Base-by-base conservation (phyloP, 2,113 vertebrate genomes). In the Pterocles burchelli region DNA sequence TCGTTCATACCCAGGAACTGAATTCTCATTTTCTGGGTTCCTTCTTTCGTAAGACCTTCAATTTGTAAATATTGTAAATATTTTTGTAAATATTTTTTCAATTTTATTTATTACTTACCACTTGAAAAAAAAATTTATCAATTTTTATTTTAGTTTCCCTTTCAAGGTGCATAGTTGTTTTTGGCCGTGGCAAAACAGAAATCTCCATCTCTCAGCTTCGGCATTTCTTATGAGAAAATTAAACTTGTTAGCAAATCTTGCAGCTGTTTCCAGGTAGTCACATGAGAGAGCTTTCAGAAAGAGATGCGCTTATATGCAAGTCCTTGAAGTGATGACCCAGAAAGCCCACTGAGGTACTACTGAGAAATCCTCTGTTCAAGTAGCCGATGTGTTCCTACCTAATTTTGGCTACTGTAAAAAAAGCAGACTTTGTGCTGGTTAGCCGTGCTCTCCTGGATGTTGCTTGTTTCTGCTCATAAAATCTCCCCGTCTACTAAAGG, bases 121-220 rank as follows among this genome's bases (percentile, higher is more conserved):
- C 15, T 34, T 67, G n/a, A 80, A 85, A 65, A 13, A 13, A 61
- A 80, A 48, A 49, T 5, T 21, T 16, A 26, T 0, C 9, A 6
- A 4, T 52, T 91, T 72, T 80, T 65, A 24, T 63, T 95, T 70
- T 52, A 20, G 59, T 71, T 90, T 90, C 29, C 11, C 68, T 85
- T 82, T 71, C 48, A 57, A 76, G 24, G 28, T 57, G 2, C 51
- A 2, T 62, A 16, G 7, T 93, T 85, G 55, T 36, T 14, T 71
- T 93, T 59, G 52, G 38, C 43, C 41, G 21, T 83, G 52, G 15
- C 3, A 2, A 85, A 95, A 29, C 45, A 52, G 22, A 62, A 63
- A n/a, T 52, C 54, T 93, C 34, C 11, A 9, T 68, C 74, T 83
- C n/a, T 93, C 34, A 76, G 6, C 14, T 72, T 46, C 11, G 68